A percentile compares a stretch with the other conserved stretches of the same genome.
Evolutionary conservation across 2,888 invertebrate genomes (phyloP).

Genomic region (Papilio demoleus): DNA sequence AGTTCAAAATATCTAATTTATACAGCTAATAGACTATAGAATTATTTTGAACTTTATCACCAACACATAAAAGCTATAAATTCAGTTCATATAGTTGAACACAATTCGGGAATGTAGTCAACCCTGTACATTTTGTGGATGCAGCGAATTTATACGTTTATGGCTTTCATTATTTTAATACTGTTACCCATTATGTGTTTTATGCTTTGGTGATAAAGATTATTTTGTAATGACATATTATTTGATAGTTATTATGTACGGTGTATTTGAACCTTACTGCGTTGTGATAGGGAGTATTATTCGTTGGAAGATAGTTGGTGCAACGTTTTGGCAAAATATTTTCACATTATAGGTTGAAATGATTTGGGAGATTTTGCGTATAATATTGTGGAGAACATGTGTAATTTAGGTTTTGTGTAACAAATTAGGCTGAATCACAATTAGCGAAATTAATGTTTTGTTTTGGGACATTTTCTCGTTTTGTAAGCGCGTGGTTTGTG

Average conservation of each 20-base stretch:
- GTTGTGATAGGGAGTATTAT: constrained; percentile 2
- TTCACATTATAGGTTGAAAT: constrained; percentile 16
- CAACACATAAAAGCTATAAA: constrained; percentile 26
- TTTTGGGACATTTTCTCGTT: constrained; percentile 25
- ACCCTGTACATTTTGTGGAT: constrained; percentile 32
- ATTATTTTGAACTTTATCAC: constrained; percentile 35
- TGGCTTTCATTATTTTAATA: constrained; percentile 37
- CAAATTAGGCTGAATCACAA: constrained; percentile 32
- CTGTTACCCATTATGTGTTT: constrained; percentile 35
- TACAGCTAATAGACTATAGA: constrained; percentile 20
- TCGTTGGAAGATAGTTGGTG: neutral
- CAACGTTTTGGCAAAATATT: constrained; percentile 18
- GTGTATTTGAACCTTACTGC: constrained; percentile 15
- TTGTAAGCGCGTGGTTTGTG: constrained; percentile 5
- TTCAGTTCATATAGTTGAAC: constrained; percentile 25
- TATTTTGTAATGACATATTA: constrained; percentile 28
- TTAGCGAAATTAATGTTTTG: constrained; percentile 24
- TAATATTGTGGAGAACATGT: constrained; percentile 26
- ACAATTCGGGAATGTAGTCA: constrained; percentile 24
- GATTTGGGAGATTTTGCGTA: constrained; percentile 12
- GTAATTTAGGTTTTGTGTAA: constrained; percentile 23
- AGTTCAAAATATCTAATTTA: constrained; percentile 29
- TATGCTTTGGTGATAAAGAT: constrained; percentile 29
- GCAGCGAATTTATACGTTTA: constrained; percentile 38
- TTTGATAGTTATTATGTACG: constrained; percentile 8